Percentiles rank a stretch among this genome's conserved stretches.
These are phyloP conservation scores for Sorex araneus DNA, from an alignment of 2,113 vertebrate species.

Conservation along the genomic window DNA sequence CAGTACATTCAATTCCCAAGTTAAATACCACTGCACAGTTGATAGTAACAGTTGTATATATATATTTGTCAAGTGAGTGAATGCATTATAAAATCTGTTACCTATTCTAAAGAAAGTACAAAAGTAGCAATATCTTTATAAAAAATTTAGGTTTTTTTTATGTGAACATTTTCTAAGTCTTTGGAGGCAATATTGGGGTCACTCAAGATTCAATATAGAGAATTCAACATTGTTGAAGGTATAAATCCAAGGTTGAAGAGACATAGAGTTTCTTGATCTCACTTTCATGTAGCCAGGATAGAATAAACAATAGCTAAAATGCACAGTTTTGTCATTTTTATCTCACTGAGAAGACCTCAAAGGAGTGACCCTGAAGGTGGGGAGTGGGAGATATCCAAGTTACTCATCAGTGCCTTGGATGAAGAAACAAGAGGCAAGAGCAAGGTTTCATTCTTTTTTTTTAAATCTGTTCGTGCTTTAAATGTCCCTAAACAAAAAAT, in stretches of 20 bases:
- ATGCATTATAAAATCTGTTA: too few species aligned
- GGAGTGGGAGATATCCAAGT: neutral
- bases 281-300: neutral
- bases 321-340: neutral
- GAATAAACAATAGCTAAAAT: too few species aligned
- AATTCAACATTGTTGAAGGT: too few species aligned
- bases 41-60: neutral
- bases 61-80: neutral
- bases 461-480: neutral
- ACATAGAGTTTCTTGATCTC: neutral
- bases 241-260: neutral
- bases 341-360: neutral
- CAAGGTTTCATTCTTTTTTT: neutral
- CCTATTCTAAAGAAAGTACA: too few species aligned
- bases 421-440: conserved; percentile 48
- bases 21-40: neutral
- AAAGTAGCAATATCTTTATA: too few species aligned
- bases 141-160: neutral
- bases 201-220: neutral
- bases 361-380: neutral
- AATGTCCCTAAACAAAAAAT: conserved; percentile 1
- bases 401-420: neutral
- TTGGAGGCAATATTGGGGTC: neutral
- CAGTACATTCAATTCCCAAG: neutral
- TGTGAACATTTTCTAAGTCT: neutral